These are phyloP conservation scores for Hystrix brachyura DNA, from an alignment of 2,113 vertebrate species.

Conservation along the genomic window DNA sequence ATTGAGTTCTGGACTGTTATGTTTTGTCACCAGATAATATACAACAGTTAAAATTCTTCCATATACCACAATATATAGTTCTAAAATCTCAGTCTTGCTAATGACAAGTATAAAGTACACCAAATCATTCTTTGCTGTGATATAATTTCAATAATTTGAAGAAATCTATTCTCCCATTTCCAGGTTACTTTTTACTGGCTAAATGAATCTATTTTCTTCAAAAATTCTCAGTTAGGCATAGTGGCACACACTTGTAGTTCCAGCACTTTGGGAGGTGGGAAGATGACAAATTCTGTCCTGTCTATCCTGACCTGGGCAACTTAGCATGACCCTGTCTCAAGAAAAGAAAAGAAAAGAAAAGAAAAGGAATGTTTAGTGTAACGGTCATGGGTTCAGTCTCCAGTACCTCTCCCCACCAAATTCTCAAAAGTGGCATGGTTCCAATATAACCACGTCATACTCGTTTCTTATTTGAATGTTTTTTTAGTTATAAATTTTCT, in stretches of 20 bases:
- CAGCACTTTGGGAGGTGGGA: neutral
- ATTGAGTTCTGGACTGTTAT: neutral
- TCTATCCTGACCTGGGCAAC: neutral
- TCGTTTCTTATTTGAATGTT: conserved; percentile 1
- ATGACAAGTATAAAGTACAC: neutral
- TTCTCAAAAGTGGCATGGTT: neutral
- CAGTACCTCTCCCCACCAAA: neutral
- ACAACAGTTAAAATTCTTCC: neutral
- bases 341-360: neutral
- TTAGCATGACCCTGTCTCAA: neutral
- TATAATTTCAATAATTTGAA: neutral
- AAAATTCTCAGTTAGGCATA: neutral
- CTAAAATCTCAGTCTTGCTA: neutral
- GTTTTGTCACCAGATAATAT: neutral
- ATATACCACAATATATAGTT: neutral
- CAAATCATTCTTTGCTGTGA: neutral
- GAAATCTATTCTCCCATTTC: neutral
- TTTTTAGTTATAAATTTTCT: neutral
- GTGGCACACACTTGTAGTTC: neutral
- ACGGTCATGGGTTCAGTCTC: neutral
- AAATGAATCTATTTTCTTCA: neutral
- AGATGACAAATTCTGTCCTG: neutral
- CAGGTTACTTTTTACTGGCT: neutral
- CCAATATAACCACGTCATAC: neutral
- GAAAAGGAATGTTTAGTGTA: neutral